Conservation (phyloP, 2,888 invertebrate species). For the Eristalis pertinax region DNA sequence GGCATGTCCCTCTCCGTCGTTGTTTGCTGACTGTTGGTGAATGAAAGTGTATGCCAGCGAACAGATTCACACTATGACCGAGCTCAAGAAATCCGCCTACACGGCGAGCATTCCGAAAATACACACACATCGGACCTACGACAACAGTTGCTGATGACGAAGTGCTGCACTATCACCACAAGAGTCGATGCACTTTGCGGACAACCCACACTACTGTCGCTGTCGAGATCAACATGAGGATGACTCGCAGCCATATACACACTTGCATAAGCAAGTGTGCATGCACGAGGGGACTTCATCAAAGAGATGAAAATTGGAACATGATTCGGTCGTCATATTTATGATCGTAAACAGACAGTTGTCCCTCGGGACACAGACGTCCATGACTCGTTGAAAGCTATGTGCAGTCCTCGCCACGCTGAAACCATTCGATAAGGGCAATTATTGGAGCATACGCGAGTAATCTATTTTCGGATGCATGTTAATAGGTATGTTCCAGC, state of each 20-base stretch:
- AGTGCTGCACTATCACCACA: conserved; percentile 37
- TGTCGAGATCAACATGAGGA: conserved; percentile 19
- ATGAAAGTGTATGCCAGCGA: conserved; percentile 54
- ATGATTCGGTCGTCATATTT: conserved; percentile 46
- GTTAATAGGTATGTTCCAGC: conserved; percentile 28
- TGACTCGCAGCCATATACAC: conserved; percentile 16
- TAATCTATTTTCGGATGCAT: conserved; percentile 21
- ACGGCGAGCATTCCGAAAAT: conserved; percentile 59
- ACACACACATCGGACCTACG: conserved; percentile 62
- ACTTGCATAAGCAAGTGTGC: not conserved
- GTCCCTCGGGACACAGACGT: conserved; percentile 32
- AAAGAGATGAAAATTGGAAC: not conserved
- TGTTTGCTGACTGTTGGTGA: conserved; percentile 28
- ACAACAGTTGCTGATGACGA: conserved; percentile 67
- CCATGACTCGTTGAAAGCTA: conserved; percentile 27
- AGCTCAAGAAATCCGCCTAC: conserved; percentile 55
- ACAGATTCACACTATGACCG: conserved; percentile 54
- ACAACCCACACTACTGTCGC: conserved; percentile 50
- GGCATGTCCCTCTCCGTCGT: conserved; percentile 35
- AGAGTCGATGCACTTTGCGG: conserved; percentile 69
- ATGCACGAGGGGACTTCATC: not conserved
- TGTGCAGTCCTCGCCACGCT: not conserved
- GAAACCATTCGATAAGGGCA: conserved; percentile 46
- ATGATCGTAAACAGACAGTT: conserved; percentile 55
- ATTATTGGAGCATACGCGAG: conserved; percentile 51